Percentiles rank a stretch among this genome's conserved stretches.
phyloP scores from a whole-genome alignment of 1,140 invertebrate species.

The Pissodes strobi region DNA sequence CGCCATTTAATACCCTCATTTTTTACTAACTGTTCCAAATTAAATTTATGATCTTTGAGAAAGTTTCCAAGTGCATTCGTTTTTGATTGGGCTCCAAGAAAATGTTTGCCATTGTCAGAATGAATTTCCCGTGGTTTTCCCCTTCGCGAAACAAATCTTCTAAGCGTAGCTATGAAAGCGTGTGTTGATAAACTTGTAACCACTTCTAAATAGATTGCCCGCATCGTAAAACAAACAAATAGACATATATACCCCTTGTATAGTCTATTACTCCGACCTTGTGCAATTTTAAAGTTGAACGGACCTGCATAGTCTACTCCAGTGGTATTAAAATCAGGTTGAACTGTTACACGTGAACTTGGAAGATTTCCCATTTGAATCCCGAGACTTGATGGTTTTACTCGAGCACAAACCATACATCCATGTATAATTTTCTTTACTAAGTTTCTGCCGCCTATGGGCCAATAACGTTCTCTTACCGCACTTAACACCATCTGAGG shows the following conservation, averaged over 20 bases:
- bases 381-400: slow-evolving; percentile 5
- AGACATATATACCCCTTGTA: no score
- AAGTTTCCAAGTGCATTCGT: not conserved
- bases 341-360: slow-evolving; percentile 27
- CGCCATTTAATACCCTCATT: slow-evolving; percentile 19
- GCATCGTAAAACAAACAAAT: slow-evolving; percentile 45
- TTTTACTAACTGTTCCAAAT: no score
- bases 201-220: slow-evolving; percentile 53
- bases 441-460: slow-evolving; percentile 19
- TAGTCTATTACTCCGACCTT: no score
- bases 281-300: no score
- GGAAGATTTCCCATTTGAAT: slow-evolving; percentile 52
- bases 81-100: slow-evolving; percentile 19
- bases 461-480: slow-evolving; percentile 41
- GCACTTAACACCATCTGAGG: slow-evolving; percentile 25
- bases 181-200: no score
- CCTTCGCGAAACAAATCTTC: slow-evolving; percentile 45
- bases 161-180: slow-evolving; percentile 43
- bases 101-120: slow-evolving; percentile 39
- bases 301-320: no score
- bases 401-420: slow-evolving; percentile 29
- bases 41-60: not conserved
- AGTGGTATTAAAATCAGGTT: slow-evolving; percentile 37
- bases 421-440: slow-evolving; percentile 24
- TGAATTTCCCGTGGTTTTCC: slow-evolving; percentile 42